Evolutionary conservation across 2,797 vertebrate species (phyloP).

Genomic region (Meriones psammophilus): DNA sequence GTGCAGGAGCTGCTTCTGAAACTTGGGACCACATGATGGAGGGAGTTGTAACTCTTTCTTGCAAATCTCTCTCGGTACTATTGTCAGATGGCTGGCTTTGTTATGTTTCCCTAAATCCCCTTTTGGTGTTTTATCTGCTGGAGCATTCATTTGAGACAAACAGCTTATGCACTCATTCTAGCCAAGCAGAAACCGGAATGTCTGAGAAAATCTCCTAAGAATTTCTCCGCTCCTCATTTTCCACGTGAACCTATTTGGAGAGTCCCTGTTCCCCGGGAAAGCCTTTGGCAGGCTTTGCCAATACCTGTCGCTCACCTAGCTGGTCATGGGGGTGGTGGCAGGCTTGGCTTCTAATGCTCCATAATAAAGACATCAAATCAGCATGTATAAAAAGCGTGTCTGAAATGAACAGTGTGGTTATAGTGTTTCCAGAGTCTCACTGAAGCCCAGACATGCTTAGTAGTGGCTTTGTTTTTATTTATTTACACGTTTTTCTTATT

Average conservation of each 20-base stretch:
- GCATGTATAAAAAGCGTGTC: slow-evolving; percentile 35
- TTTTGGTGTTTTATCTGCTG: slow-evolving; percentile 78
- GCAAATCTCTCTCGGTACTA: slow-evolving; percentile 23
- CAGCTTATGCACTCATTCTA: slow-evolving; percentile 71
- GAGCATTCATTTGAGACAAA: slow-evolving; percentile 81
- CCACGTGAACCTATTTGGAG: slow-evolving; percentile 47
- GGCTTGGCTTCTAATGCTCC: background rate
- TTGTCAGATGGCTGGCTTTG: slow-evolving; percentile 63
- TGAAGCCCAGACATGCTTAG: slow-evolving; percentile 19
- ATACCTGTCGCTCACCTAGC: background rate
- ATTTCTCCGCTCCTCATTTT: slow-evolving; percentile 71
- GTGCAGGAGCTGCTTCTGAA: slow-evolving; percentile 30
- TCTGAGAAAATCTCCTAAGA: slow-evolving; percentile 70
- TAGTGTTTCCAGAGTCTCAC: slow-evolving; percentile 20
- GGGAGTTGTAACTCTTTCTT: slow-evolving; percentile 49
- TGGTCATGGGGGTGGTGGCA: background rate
- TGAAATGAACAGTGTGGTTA: background rate
- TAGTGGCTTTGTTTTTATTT: slow-evolving; percentile 49
- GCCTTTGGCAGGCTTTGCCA: background rate
- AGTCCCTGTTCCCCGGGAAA: slow-evolving; percentile 20
- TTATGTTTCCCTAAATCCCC: slow-evolving; percentile 68
- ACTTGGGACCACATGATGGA: background rate
- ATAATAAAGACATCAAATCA: slow-evolving; percentile 64
- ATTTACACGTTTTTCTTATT: slow-evolving; percentile 33
- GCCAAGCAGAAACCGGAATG: slow-evolving; percentile 73